Evolutionary conservation across 1,140 invertebrate genomes (phyloP).

Genomic region (Lasioglossum baleicum): DNA sequence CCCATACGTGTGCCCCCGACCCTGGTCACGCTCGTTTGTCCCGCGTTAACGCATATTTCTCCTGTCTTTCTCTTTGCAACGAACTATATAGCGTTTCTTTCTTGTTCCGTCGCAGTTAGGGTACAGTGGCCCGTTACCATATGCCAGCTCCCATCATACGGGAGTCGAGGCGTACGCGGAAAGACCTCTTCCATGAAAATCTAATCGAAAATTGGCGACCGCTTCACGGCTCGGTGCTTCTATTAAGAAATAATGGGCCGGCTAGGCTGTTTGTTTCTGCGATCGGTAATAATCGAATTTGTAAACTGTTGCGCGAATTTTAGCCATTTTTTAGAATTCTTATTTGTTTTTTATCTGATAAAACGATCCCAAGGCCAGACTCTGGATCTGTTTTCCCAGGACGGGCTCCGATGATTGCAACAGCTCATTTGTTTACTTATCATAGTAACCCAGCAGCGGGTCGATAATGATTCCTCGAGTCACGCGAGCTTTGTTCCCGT

Average conservation of each 20-base stretch:
- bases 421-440: conserved; percentile 32
- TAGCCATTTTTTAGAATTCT: too few species aligned
- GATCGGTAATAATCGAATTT: too few species aligned
- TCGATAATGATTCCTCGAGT: background rate
- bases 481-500: conserved; percentile 37
- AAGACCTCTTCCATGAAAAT: conserved; percentile 37
- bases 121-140: conserved; percentile 52
- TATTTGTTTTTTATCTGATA: too few species aligned
- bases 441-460: conserved; percentile 34
- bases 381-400: too few species aligned
- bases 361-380: too few species aligned
- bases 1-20: conserved; percentile 60
- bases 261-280: too few species aligned
- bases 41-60: conserved; percentile 67
- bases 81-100: background rate
- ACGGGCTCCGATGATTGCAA: conserved; percentile 4
- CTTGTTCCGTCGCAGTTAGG: conserved; percentile 30
- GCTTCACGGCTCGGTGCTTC: conserved; percentile 17
- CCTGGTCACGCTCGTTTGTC: conserved; percentile 79
- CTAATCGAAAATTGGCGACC: conserved; percentile 35
- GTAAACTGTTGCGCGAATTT: too few species aligned
- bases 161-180: conserved; percentile 17
- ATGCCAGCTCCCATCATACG: conserved; percentile 62
- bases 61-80: conserved; percentile 3
- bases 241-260: background rate